Base-by-base conservation (phyloP, 2,888 invertebrate genomes). In the Odontocolon sp. region DNA sequence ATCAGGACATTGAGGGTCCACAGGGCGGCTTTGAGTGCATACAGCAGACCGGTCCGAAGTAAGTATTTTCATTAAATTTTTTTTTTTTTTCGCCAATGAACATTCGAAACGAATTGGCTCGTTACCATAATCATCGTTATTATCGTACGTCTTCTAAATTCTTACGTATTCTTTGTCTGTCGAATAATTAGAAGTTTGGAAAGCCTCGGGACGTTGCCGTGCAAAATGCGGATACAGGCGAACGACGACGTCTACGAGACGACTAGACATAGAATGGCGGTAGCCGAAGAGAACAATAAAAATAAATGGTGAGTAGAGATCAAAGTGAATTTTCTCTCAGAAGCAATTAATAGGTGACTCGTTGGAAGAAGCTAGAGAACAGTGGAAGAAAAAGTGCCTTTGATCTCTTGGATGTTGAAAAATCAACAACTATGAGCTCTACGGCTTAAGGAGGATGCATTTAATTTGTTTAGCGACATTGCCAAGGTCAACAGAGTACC, bases 221-320 rank as follows among this genome's bases (percentile, higher is more conserved):
- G 95, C 90, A 96, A 96, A 90, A 96, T 98, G 94, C 95, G 97
- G 81, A 95, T 98, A 85, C 96, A 96, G 90, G 98, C 98, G 86
- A 98, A 97, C 88, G 98, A 98, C 89, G 98, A 98, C 92, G 96
- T 97, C 76, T 98, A 98, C 92, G 97, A 97, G 91, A 95, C 95
- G 85, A 98, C 98, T 83, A 94, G 95, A 91, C 95, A 96, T 90
- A 95, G 96, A 87, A 97, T 98, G 96, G 96, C 96, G 87, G 94
- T 95, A 87, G 96, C 96, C 82, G 97, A 97, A 91, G 96, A 98
- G 90, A 96, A 95, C 91, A 96, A 95, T 91, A 97, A 97, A 92
- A 97, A 97, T 91, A 97, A 97, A 93, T 97, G 96, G 97, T 97
- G 89, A 90, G 90, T 26, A 6, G 6, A 14, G 42, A 45, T 63